These are phyloP conservation scores for Lagopus muta DNA, from an alignment of 2,113 vertebrate species.

Conservation along the genomic window DNA sequence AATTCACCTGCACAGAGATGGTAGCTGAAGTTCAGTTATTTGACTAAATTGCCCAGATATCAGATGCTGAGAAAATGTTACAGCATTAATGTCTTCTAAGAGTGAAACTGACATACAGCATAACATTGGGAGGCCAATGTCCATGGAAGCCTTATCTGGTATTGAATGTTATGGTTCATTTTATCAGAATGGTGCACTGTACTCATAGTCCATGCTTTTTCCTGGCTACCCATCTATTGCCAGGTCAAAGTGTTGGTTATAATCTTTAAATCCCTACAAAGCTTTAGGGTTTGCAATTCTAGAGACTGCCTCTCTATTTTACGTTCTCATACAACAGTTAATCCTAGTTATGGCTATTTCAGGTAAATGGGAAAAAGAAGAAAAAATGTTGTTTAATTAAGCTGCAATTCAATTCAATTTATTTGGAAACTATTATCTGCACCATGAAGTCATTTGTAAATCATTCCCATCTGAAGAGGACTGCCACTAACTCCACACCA, in stretches of 20 bases:
- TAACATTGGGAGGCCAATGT: slow-evolving; percentile 37
- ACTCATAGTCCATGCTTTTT: not conserved
- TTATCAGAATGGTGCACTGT: slow-evolving; percentile 37
- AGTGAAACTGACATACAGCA: not conserved
- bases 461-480: not conserved
- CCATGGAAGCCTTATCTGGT: slow-evolving; percentile 48
- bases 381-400: slow-evolving; percentile 38
- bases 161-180: slow-evolving; percentile 61
- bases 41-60: not conserved
- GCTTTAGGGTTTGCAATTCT: slow-evolving; percentile 32
- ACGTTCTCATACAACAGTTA: slow-evolving; percentile 16
- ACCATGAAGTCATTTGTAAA: not conserved
- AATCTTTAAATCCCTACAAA: slow-evolving; percentile 64
- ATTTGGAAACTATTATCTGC: not conserved
- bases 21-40: not conserved
- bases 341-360: slow-evolving; percentile 30
- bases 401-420: not conserved
- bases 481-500: not conserved
- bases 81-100: not conserved
- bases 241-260: slow-evolving; percentile 59
- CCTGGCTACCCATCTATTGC: not conserved
- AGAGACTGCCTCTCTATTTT: slow-evolving; percentile 6
- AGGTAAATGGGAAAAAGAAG: slow-evolving; percentile 21
- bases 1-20: not conserved
- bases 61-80: slow-evolving; percentile 3